Evolutionary conservation across 2,113 vertebrate species (phyloP), one percentile per base, ranked within the genome.

Genomic region (Urocynchramus pylzowi): DNA sequence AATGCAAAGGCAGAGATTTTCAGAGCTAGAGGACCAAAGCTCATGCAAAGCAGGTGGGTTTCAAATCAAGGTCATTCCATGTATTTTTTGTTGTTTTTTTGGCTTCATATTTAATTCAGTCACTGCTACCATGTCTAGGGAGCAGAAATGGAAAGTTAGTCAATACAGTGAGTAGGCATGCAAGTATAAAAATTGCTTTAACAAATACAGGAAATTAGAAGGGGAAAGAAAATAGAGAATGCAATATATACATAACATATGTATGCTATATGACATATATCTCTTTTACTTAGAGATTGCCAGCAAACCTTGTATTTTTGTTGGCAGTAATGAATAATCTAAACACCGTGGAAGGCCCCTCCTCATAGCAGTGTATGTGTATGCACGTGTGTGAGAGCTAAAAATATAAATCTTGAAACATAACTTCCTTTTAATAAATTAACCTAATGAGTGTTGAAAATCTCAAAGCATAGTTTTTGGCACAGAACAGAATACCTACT

Each of bases 1-100:
- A 94, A 47, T 73, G 79, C 95, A 95, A 93, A 87, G 35, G 83
- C 49, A 31, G 35, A 80, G 52, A 97, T 97, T 98, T 97, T 94
- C 91, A 97, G 79, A 92, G 95, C 92, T 93, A 83, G 91, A 97
- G 84, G 95, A 96, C 91, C 95, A 98, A 98, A 97, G 94, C 90
- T 97, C 97, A 95, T 95, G 96, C 96, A 96, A 94, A 96, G 84
- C 91, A 96, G 94, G 95, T 97, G 86, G 47, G 97, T 97, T 98
- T 96, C 93, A 93, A 96, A 97, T 98, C 97, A 98, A 98, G 98
- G 98, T 98, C 96, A 93, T 97, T 97, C 85, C 30, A 44, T n/a
- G 33, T 61, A 61, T 80, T 52, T 94, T 86, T 91, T 56, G 35
- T 87, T 64, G 70, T 63, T 81, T 54, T 89, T 90, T 89, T 87